Evolutionary conservation across 1,140 invertebrate species (phyloP).

Genomic region (Riptortus pedestris): DNA sequence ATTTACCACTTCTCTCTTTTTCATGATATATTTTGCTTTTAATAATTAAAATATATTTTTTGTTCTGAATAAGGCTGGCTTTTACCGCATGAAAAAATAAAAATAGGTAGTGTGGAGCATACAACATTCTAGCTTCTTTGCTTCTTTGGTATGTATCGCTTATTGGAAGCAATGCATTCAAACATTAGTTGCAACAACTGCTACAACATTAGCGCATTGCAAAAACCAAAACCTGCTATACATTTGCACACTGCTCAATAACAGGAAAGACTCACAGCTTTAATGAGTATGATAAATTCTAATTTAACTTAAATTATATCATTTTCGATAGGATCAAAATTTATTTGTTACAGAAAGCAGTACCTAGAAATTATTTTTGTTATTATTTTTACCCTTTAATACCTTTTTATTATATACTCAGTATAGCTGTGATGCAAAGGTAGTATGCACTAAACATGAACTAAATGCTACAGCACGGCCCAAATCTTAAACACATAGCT

Average conservation of each 20-base stretch:
- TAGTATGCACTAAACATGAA: slow-evolving; percentile 20
- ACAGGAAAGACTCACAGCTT: background rate
- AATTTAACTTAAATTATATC: background rate
- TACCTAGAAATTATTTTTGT: no score
- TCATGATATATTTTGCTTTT: background rate
- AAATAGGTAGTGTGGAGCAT: slow-evolving; percentile 12
- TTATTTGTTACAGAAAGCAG: no score
- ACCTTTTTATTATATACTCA: background rate
- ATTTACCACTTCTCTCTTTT: slow-evolving; percentile 5
- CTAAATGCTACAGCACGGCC: slow-evolving; percentile 21
- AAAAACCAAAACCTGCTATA: background rate
- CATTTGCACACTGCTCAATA: slow-evolving; percentile 12
- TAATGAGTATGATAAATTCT: background rate
- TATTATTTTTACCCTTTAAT: no score
- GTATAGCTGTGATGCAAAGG: background rate
- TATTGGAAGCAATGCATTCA: slow-evolving; percentile 17
- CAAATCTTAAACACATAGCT: slow-evolving; percentile 7
- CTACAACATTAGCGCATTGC: background rate
- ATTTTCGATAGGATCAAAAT: no score
- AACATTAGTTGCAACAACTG: slow-evolving; percentile 1
- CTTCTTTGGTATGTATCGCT: slow-evolving; percentile 26
- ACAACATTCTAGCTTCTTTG: slow-evolving; percentile 9
- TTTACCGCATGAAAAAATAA: slow-evolving; percentile 11
- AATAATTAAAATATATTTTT: slow-evolving; percentile 1
- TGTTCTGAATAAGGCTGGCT: background rate